Evolutionary conservation across 2,888 invertebrate species (phyloP).

Genomic region (Phengaris alcon): DNA sequence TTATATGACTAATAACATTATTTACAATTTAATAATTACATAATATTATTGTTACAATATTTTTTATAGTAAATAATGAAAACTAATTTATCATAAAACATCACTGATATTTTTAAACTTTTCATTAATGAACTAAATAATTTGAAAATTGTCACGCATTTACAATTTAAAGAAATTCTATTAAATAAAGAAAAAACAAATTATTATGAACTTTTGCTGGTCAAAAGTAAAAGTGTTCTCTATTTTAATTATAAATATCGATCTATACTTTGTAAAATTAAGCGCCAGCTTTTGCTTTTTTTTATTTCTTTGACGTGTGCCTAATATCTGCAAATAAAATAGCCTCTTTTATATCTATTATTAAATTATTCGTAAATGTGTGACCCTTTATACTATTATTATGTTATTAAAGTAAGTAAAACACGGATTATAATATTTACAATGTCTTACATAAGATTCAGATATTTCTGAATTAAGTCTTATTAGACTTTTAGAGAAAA

Average conservation of each 20-base stretch:
- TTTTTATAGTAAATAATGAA: conserved; percentile 42
- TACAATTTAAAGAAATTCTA: conserved; percentile 1
- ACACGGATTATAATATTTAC: conserved; percentile 20
- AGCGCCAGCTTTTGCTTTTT: background rate
- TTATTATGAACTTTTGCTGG: background rate
- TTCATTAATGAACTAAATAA: conserved; percentile 34
- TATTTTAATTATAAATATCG: no score
- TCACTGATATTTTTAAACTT: conserved; percentile 36
- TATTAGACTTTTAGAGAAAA: background rate
- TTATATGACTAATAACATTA: conserved; percentile 76
- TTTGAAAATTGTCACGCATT: conserved; percentile 35
- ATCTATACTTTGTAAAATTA: no score
- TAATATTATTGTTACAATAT: conserved; percentile 51
- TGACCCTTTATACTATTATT: background rate
- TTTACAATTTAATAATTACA: conserved; percentile 66
- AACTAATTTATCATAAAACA: conserved; percentile 35
- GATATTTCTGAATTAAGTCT: no score
- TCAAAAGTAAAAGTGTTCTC: no score
- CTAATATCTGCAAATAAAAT: background rate
- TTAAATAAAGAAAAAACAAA: background rate
- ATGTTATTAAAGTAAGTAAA: conserved; percentile 12
- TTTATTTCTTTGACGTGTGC: background rate
- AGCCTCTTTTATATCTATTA: background rate
- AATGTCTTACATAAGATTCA: conserved; percentile 6
- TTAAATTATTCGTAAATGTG: background rate